Conservation (phyloP, 2,888 invertebrate species). For the Andrena bucephala region DNA sequence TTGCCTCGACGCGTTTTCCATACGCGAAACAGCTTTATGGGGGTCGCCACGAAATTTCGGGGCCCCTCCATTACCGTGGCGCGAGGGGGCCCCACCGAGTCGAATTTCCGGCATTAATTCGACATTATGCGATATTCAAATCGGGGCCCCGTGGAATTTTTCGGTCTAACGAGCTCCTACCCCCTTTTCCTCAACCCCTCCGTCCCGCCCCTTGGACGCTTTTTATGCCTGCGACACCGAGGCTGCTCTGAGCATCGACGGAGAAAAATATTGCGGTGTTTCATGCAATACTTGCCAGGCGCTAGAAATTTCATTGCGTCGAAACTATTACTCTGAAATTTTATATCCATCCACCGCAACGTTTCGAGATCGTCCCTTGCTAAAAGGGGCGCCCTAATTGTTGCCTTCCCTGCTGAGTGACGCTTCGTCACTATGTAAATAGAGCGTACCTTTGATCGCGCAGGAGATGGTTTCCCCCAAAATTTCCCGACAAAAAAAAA, state of each 20-base stretch:
- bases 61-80: constrained; percentile 60
- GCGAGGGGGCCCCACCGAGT: constrained; percentile 74
- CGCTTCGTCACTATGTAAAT: background rate
- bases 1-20: constrained; percentile 71
- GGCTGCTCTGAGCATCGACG: background rate
- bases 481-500: background rate
- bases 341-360: background rate
- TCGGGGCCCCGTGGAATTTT: constrained; percentile 81
- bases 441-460: background rate
- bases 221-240: constrained; percentile 34
- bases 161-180: constrained; percentile 79
- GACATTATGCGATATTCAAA: constrained; percentile 85
- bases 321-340: background rate
- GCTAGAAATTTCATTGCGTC: background rate
- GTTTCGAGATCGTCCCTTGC: no score
- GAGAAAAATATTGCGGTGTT: constrained; percentile 1
- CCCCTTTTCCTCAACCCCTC: constrained; percentile 58
- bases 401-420: background rate
- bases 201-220: constrained; percentile 34
- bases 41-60: constrained; percentile 73
- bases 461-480: background rate
- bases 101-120: constrained; percentile 84
- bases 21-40: constrained; percentile 74
- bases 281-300: background rate
- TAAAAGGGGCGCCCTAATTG: background rate